Base-by-base conservation (phyloP, 2,113 vertebrate genomes). In the Trematomus loennbergii region DNA sequence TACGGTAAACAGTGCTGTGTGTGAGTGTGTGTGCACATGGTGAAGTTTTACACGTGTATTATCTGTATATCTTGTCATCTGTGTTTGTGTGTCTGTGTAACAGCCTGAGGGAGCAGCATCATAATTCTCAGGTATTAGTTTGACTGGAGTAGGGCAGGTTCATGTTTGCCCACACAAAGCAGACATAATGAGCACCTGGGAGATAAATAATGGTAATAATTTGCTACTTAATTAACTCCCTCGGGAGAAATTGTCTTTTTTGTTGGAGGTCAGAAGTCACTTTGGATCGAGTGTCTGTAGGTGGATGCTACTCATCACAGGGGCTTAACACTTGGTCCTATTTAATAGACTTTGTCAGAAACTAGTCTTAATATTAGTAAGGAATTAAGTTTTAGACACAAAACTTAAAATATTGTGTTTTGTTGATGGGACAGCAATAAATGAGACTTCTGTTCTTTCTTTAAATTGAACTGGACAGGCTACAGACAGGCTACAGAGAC, bases 151-250 rank as follows among this genome's bases (percentile, higher is more conserved):
- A 58, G 13, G 71, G 49, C 40, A 75, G 48, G 87, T 79, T 55
- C 22, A 16, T 55, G 43, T 75, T 68, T 62, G 59, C 68, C 74
- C 71, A 62, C 72, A 82, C 72, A 76, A 75, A 64, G 72, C 20
- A 9, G 0, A 15, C 48, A 70, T 79, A 86, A 86, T 78, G 75
- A 82, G 70, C 71, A 65, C 58, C 77, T 83, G 45, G n/a, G 68
- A 80, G 71, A 79, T 85, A 87, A 72, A 82, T 82, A 72, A 72
- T 72, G 63, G 63, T 71, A 67, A 87, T 80, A 77, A 86, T 72
- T 60, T 48, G 53, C 70, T 20, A 33, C 54, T 77, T 84, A 86
- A 88, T 90, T 68, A 82, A 72, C 61, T 83, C 84, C 81, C 82
- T 4, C 3, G 66, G 50, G 78, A 45, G 9, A 48, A 57, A 68